Base-by-base conservation (phyloP, 2,888 invertebrate species). In the Dichetophora obliterata region DNA sequence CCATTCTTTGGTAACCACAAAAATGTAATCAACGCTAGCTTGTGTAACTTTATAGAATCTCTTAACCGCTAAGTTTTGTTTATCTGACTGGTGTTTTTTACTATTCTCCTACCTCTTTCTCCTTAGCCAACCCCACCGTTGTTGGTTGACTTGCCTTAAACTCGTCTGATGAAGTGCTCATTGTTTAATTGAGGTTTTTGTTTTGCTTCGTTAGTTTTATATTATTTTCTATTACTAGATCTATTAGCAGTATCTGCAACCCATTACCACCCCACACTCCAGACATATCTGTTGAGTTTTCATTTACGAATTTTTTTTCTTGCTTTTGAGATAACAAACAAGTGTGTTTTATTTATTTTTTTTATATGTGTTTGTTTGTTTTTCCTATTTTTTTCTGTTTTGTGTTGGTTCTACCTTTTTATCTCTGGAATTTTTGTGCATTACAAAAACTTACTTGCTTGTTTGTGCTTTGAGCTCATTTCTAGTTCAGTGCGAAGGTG, bases 121-220 rank as follows among this genome's bases (percentile, higher is more conserved):
- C n/a, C n/a, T n/a, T n/a, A n/a, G 8, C 37, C 37, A 37, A 3
- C 6, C 3, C 37, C 37, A 8, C 37, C 37, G 8, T 34, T n/a
- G 43, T 43, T 43, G 27, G 1, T 4, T 31, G 31, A 31, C 24
- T 59, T n/a, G 24, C 27, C 24, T 14, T 14, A 9, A 11, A 1
- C 34, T 31, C 63, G 14, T 5, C 57, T 14, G 11, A 14, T 50
- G 66, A 68, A 66, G 68, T 66, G 57, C 75, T 66, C 59, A 52
- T 59, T 68, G 54, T 75, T 75, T 73, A 61, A 73, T 69, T 69
- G 73, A 24, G 37, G 50, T 43, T 77, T 74, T 72, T 72, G 72
- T 78, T 75, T 72, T 72, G 66, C 73, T 79, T 77, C 52, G 54
- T 61, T 71, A 71, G 52, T 78, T 54, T 70, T 71, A 24, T 57